These are phyloP conservation scores for Holothuria glaberrima DNA, from an alignment of 35 echinoderm and acorn worm genomes.

Conservation along the genomic window DNA sequence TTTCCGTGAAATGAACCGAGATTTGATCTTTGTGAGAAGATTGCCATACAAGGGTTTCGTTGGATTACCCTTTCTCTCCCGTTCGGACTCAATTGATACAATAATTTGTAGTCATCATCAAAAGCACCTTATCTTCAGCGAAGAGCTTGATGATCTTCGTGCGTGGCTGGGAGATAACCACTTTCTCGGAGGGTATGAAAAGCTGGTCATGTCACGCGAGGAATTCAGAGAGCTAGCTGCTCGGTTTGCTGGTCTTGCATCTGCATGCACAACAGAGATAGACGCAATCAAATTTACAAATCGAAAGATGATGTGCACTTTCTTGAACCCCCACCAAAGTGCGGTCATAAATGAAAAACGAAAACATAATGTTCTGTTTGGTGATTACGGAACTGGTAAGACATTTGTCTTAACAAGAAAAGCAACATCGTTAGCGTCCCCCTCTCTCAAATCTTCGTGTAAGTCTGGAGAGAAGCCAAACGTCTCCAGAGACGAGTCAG, in stretches of 20 bases:
- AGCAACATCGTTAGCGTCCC: too few relatives aligned
- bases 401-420: too few relatives aligned
- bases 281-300: too few relatives aligned
- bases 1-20: constrained; percentile 27
- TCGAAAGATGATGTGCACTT: too few relatives aligned
- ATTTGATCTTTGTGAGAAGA: constrained; percentile 13
- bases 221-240: neutral
- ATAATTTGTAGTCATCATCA: constrained; percentile 27
- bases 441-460: too few relatives aligned
- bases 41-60: neutral
- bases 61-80: neutral
- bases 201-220: neutral
- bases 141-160: neutral
- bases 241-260: neutral
- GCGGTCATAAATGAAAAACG: too few relatives aligned
- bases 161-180: constrained; percentile 6
- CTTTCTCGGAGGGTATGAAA: neutral
- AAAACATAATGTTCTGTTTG: too few relatives aligned
- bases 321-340: too few relatives aligned
- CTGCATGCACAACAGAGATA: neutral
- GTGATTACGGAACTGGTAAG: too few relatives aligned
- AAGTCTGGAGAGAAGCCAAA: too few relatives aligned
- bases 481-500: too few relatives aligned
- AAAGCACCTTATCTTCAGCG: neutral
- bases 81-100: neutral